phyloP scores from a whole-genome alignment of 2,113 vertebrate genomes.

The Thamnophis sirtalis region DNA sequence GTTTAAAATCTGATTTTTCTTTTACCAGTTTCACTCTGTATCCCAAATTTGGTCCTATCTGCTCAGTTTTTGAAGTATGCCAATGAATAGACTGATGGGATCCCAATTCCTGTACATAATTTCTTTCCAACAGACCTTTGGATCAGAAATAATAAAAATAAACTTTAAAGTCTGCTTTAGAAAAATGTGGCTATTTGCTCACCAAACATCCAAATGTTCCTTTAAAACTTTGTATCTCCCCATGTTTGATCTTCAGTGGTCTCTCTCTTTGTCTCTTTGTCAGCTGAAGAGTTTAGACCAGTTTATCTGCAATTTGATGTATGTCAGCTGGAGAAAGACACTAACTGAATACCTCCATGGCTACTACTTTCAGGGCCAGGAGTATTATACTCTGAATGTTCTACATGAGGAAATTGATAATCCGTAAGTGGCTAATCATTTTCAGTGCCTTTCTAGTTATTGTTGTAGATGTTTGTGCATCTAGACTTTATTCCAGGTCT shows the following conservation, averaged over 20 bases:
- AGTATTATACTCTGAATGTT: slow-evolving; percentile 91
- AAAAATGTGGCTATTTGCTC: rapidly evolving
- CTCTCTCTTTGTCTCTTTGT: not conserved
- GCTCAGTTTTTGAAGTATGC: not conserved
- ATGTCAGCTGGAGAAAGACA: slow-evolving; percentile 87
- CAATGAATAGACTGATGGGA: not conserved
- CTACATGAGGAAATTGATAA: slow-evolving; percentile 88
- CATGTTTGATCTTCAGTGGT: not conserved
- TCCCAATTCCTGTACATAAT: not conserved
- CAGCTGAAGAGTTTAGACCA: slow-evolving; percentile 93
- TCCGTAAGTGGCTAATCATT: slow-evolving; percentile 78
- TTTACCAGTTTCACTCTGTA: not conserved
- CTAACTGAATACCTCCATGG: slow-evolving; percentile 88
- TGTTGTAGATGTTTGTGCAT: slow-evolving; percentile 27
- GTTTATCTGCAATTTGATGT: slow-evolving; percentile 89
- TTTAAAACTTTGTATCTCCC: not conserved
- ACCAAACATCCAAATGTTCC: not conserved
- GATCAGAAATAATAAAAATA: not conserved
- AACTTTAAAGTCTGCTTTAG: not conserved
- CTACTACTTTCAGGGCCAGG: slow-evolving; percentile 84
- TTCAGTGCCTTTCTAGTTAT: not conserved
- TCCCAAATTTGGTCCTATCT: not conserved
- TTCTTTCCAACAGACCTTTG: not conserved
- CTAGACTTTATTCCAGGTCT: not conserved
- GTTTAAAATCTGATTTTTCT: not conserved